Base-by-base conservation (phyloP, 2,888 invertebrate species). In the Panzeria rudis region DNA sequence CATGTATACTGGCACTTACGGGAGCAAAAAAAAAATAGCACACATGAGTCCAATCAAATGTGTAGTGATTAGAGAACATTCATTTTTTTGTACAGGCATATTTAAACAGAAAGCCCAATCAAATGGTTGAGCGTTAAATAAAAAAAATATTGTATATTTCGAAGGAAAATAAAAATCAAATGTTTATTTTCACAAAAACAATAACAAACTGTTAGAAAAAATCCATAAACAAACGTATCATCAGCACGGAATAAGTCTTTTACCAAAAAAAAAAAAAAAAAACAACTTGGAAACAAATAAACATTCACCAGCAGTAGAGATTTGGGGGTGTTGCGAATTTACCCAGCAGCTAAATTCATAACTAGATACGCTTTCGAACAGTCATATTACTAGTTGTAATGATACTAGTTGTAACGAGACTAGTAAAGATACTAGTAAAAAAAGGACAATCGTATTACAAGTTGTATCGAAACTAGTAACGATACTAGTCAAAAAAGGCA, bases 111-210 rank as follows among this genome's bases (percentile, higher is more conserved):
- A 75, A 75, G 50, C 64, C 59, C 56, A 71, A 80, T 79, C 71
- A 76, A 76, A 44, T 80, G 64, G 75, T 66, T 50, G 38, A 76
- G 76, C 54, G 71, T 84, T 64, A 61, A 72, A 64, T 54, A 41
- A 35, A 69, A 41, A 41, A 62, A 77, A 44, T 59, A 23, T 32
- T 17, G 0, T 29, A 35, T 20, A n/a, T 20, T 15, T 5, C 7
- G 13, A 17, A 23, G 3, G 8, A 50, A 69, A 69, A 61, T 72
- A 64, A 61, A 61, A 68, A 75, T 44, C 38, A 59, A 81, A 75
- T 68, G 41, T 75, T 54, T 81, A 52, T 59, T 81, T 68, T 59
- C 7, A 41, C 50, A 50, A 54, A 52, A 52, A 44, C 52, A 61
- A 41, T 38, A 61, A 54, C 4, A 72, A 72, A 56, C 44, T 15